Conservation (phyloP, 2,888 invertebrate species). For the Stenurella melanura region DNA sequence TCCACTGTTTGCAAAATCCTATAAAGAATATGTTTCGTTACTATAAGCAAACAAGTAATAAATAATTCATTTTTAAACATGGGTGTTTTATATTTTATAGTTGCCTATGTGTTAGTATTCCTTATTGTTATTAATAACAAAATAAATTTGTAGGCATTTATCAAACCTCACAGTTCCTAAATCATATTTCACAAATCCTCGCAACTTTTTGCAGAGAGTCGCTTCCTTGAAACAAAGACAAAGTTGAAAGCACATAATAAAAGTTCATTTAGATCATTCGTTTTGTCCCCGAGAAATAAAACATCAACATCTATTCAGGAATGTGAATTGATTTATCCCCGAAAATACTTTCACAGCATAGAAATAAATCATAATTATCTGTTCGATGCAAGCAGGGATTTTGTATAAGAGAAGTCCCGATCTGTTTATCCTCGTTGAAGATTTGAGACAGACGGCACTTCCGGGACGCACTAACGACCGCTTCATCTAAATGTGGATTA, state of each 20-base stretch:
- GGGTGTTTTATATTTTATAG: no score
- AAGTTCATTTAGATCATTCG: slow-evolving; percentile 34
- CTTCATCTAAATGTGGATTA: slow-evolving; percentile 72
- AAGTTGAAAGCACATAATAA: slow-evolving; percentile 32
- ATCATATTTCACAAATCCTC: not conserved
- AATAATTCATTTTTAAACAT: no score
- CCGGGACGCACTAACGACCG: slow-evolving; percentile 69
- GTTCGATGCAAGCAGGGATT: slow-evolving; percentile 48
- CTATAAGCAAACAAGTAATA: no score
- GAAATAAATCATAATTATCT: slow-evolving; percentile 62
- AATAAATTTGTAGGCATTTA: no score
- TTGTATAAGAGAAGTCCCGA: slow-evolving; percentile 53
- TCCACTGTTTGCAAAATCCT: no score
- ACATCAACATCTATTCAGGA: slow-evolving; percentile 40
- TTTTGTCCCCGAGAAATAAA: slow-evolving; percentile 11
- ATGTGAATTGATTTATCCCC: slow-evolving; percentile 51
- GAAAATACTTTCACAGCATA: slow-evolving; percentile 47
- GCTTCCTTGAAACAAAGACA: not conserved
- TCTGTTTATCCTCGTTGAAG: slow-evolving; percentile 62
- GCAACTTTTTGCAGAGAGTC: not conserved
- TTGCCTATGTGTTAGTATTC: no score
- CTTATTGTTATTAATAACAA: no score
- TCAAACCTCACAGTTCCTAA: not conserved
- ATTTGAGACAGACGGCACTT: slow-evolving; percentile 61
- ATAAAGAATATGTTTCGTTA: no score